Evolutionary conservation across 2,888 invertebrate species (phyloP), one percentile per base, ranked within the genome.

Genomic region (Dendrolimus pini): DNA sequence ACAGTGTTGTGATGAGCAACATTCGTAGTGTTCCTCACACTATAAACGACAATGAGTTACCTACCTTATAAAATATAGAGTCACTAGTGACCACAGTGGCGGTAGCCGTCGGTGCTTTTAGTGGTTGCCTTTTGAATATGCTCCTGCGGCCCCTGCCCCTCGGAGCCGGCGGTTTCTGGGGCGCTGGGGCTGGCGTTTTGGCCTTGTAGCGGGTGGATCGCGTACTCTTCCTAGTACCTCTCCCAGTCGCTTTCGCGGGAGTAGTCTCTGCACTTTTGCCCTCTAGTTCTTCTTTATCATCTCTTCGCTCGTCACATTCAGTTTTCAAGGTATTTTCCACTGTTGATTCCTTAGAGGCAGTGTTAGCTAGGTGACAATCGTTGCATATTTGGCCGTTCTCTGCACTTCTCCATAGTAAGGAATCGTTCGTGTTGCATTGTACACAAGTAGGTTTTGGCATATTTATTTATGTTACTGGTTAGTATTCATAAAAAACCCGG

Each of bases 61-160:
- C 62, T 30, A 30, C 77, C 62, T 72, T 74, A 63, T 71, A 75
- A 61, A 96, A 97, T 30, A 96, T 91, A 70, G 93, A 94, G 60
- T 96, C 94, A 64, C 95, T 95, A 7, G 96, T 96, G 9, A 96
- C 94, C 0, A 96, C 94, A 18, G 96, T 96, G 0, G 97, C 95
- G 13, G 96, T 95, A 9, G 96, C 93, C 0, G 93, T 92, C 0
- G 97, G 96, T 0, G 97, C 95, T 81, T 96, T 96, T 6, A 95
- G 91, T 0, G 96, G 96, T 41, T 93, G 93, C 69, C 95, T 94
- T 79, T 96, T 96, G 72, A 96, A 95, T 59, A 97, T 92, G 57
- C 94, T 93, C 61, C 97, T 88, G 2, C 97, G 92, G 13, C 95
- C 95, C 69, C 95, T 93, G 1, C 96, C 96, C 74, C 95, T 93